Evolutionary conservation across 2,113 vertebrate species (phyloP), one percentile per base, ranked within the genome.

Genomic region (Chauna torquata): DNA sequence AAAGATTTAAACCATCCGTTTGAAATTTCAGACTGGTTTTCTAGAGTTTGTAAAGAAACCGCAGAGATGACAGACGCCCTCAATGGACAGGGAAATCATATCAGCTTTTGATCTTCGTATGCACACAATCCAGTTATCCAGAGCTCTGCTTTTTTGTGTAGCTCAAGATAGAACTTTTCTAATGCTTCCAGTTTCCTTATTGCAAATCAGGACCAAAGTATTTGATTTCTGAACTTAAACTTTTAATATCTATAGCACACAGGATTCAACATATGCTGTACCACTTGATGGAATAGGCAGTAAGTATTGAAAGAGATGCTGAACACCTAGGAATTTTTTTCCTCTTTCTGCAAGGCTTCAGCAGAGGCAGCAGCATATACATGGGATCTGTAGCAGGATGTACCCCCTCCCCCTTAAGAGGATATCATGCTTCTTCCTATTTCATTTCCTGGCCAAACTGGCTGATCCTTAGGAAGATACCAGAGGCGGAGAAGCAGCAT

Each of bases 61-160:
- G 38, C 64, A 72, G 49, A 94, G 34, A 88, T 92, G 88, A 96
- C 19, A 52, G 82, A 86, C 82, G 50, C 22, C 66, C 40, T 92
- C 78, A 88, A 68, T 38, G 72, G 82, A 93, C 95, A 92, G n/a
- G 50, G n/a, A 88, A 82, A 85, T 85, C 57, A 50, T 15, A 92
- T 68, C 94, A 87, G 8, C 61, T 93, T 86, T 93, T 75, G 68
- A 86, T 66, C 70, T 66, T 54, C 1, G 1, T 23, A 68, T 47
- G 55, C 47, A 57, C 2, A 4, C 62, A 76, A 66, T 10, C n/a
- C 57, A 20, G 12, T 66, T 85, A 65, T 9, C 77, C 86, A 72
- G 34, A 78, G 45, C 12, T 50, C 32, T 44, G 6, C 45, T 57
- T 68, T 45, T 58, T 34, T 32, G 40, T 34, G 32, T 18, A 38